These are phyloP conservation scores for Alaudala cheleensis DNA, from an alignment of 2,113 vertebrate species.

Conservation along the genomic window DNA sequence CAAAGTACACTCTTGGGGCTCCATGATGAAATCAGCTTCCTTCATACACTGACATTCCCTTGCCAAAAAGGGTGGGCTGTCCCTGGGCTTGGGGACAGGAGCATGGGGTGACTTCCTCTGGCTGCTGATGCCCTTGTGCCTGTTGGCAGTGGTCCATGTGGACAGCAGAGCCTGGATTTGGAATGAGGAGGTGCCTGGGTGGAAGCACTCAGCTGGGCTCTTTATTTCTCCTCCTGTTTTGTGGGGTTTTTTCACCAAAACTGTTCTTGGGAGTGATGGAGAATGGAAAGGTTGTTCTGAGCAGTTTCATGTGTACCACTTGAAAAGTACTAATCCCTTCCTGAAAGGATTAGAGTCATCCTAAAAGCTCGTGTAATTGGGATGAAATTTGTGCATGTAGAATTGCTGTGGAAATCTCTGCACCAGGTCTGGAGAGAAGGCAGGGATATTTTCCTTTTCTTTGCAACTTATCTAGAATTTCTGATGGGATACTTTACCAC, in stretches of 20 bases:
- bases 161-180: background rate
- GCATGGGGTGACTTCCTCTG: background rate
- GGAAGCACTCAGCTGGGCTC: background rate
- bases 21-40: background rate
- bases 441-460: background rate
- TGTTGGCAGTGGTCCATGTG: background rate
- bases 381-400: background rate
- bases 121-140: background rate
- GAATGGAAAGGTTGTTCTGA: background rate
- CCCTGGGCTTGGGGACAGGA: background rate
- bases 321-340: background rate
- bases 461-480: background rate
- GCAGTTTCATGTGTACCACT: background rate
- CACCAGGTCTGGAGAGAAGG: background rate
- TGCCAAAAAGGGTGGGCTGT: background rate
- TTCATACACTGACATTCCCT: no score
- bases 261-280: background rate
- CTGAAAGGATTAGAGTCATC: no score
- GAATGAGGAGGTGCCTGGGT: background rate
- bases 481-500: constrained; percentile 12
- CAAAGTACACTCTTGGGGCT: background rate
- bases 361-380: background rate
- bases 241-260: background rate
- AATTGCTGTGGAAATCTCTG: background rate
- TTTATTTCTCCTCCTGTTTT: background rate